These are phyloP conservation scores for Drosophila ogumai DNA, from an alignment of 1,140 invertebrate genomes.

Conservation along the genomic window DNA sequence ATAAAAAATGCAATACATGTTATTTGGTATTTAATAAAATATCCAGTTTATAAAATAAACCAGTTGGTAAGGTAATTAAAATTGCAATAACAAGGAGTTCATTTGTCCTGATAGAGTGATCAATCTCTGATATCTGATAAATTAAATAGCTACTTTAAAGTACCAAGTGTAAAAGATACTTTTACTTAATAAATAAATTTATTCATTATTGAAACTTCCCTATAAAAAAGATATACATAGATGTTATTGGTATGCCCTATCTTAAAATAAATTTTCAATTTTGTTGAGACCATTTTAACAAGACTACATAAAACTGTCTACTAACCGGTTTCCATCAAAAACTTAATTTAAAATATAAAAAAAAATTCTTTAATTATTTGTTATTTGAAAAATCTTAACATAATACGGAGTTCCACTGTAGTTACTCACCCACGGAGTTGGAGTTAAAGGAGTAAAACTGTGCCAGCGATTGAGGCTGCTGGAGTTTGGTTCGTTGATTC, in stretches of 20 bases:
- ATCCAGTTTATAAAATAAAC: not conserved
- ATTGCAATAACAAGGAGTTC: not conserved
- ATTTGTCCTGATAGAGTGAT: not conserved
- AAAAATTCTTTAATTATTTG: not conserved
- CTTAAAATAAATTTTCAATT: not conserved
- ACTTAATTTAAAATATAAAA: too few relatives aligned
- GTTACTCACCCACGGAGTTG: conserved; percentile 74
- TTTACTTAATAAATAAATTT: too few relatives aligned
- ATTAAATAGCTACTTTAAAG: too few relatives aligned
- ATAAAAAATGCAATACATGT: not conserved
- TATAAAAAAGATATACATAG: too few relatives aligned
- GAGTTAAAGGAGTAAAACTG: conserved; percentile 62
- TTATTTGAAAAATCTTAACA: conserved; percentile 12
- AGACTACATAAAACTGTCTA: too few relatives aligned
- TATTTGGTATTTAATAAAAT: not conserved
- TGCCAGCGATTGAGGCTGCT: conserved; percentile 60
- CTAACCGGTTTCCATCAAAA: not conserved
- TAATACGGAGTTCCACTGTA: conserved; percentile 10
- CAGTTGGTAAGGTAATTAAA: not conserved
- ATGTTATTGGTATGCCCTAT: not conserved
- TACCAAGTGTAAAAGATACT: too few relatives aligned
- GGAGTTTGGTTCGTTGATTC: conserved; percentile 45
- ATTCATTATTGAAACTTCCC: too few relatives aligned
- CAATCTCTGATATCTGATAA: too few relatives aligned
- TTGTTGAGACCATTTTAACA: too few relatives aligned